A percentile compares a stretch with the other conserved stretches of the same genome.
Evolutionary conservation across 2,888 invertebrate species (phyloP).

Genomic region (Pseudococcus jackbeardsleyi): DNA sequence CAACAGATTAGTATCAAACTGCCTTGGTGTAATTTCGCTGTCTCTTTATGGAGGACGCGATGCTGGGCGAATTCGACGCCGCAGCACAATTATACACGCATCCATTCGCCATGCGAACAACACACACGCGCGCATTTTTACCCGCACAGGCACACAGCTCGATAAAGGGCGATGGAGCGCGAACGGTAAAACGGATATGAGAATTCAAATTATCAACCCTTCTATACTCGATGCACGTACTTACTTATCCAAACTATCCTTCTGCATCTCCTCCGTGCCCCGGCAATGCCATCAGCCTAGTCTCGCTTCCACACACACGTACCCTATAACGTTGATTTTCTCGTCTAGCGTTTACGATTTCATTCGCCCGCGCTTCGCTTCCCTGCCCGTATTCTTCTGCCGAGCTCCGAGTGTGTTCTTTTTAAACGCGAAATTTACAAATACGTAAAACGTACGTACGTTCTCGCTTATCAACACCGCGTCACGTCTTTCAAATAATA

Average conservation of each 20-base stretch:
- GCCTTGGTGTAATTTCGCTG: background rate
- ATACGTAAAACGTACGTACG: background rate
- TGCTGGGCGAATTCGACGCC: background rate
- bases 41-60: background rate
- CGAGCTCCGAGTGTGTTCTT: background rate
- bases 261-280: background rate
- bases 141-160: background rate
- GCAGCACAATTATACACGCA: background rate
- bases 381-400: background rate
- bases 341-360: conserved; percentile 17
- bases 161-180: background rate
- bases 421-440: conserved; percentile 13
- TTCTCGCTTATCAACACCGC: conserved; percentile 23
- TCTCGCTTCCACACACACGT: background rate
- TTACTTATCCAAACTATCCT: conserved; percentile 16
- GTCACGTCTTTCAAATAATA: conserved; percentile 39
- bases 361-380: background rate
- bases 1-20: background rate
- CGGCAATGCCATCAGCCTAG: background rate
- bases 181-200: background rate
- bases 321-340: background rate
- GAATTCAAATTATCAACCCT: conserved; percentile 38
- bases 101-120: background rate
- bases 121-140: background rate
- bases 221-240: conserved; percentile 27